Base-by-base conservation (phyloP, 35 echinoderm and acorn worm genomes). In the Heliocidaris tuberculata region DNA sequence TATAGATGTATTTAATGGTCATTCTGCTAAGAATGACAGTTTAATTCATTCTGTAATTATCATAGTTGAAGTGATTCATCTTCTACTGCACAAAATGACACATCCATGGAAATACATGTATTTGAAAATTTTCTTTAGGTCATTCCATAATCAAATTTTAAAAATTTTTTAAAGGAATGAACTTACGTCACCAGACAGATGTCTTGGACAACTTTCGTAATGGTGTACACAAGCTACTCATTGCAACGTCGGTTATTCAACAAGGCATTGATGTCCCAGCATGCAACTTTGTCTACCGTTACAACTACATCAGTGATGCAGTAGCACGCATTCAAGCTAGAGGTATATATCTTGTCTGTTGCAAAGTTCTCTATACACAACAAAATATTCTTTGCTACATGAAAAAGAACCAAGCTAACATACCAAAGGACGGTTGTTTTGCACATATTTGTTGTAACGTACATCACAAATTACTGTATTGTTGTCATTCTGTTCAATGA, bases 221-320 rank as follows among this genome's bases (percentile, higher is more conserved):
- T 27, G 95, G 95, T 11, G 86, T 94, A 47, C 96, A 95, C 92
- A 97, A 94, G 59, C 35, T 95, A 2, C 87, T 97, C 19, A 90
- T 97, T 48, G 96, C 96, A 94, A 97, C 96, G 27, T 95, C 96
- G 4, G 96, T 95, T 9, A 93, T 95, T 11, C 92, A 97, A 49
- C 95, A 97, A 86, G 96, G 96, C 24, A 59, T 97, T 30, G 96
- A 97, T 52, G 92, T 97, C 47, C 96, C 90, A 94, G 90, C 48
- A 5, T 97, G 96, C 85, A 97, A 97, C 85, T 59, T 95, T 49
- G 96, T 97, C 59, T 94, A 95, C 48, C 49, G 96, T 8, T 97
- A 95, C 87, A 97, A 97, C 92, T 94, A 95, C 94, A 94, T 95
- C 92, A 94, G 65, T 86, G 95, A 95, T 90, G 93, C 92, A 17